Percentiles rank a stretch among this genome's conserved stretches.
Evolutionary conservation across 2,888 invertebrate species (phyloP).

Genomic region (Chloroclysta siterata): DNA sequence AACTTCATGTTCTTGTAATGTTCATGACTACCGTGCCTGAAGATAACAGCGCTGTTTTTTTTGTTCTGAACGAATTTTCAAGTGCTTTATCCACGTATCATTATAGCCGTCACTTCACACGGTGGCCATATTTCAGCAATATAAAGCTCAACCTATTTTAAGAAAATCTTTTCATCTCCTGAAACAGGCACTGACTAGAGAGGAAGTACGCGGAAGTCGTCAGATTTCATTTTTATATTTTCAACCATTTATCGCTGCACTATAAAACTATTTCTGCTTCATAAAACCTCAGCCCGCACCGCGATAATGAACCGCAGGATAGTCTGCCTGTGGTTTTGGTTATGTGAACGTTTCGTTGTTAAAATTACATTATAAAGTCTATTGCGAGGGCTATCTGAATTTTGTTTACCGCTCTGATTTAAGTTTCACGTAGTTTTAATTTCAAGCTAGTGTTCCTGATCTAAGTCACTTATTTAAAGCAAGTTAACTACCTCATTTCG

Average conservation of each 20-base stretch:
- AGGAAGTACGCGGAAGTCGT: conserved; percentile 30
- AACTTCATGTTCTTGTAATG: too few species aligned
- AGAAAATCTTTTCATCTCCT: conserved; percentile 25
- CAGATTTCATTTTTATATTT: conserved; percentile 35
- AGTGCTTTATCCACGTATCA: background rate
- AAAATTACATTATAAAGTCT: background rate
- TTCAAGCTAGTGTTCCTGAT: background rate
- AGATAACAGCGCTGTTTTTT: too few species aligned
- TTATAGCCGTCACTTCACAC: background rate
- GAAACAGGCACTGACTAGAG: conserved; percentile 10
- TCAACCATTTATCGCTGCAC: conserved; percentile 31
- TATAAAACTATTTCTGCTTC: conserved; percentile 38
- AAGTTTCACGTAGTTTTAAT: background rate
- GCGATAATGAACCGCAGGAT: conserved; percentile 17
- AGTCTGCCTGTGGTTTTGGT: background rate
- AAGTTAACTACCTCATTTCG: too few species aligned
- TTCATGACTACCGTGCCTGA: too few species aligned
- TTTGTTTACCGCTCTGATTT: background rate
- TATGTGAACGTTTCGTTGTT: background rate
- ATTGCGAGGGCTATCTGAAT: background rate
- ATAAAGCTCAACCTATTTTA: conserved; percentile 12
- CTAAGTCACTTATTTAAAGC: too few species aligned
- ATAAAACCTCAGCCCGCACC: conserved; percentile 25
- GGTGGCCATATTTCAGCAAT: background rate
- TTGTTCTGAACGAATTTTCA: background rate